These are phyloP conservation scores for Lithophane socia DNA, from an alignment of 2,888 invertebrate species.

Conservation along the genomic window DNA sequence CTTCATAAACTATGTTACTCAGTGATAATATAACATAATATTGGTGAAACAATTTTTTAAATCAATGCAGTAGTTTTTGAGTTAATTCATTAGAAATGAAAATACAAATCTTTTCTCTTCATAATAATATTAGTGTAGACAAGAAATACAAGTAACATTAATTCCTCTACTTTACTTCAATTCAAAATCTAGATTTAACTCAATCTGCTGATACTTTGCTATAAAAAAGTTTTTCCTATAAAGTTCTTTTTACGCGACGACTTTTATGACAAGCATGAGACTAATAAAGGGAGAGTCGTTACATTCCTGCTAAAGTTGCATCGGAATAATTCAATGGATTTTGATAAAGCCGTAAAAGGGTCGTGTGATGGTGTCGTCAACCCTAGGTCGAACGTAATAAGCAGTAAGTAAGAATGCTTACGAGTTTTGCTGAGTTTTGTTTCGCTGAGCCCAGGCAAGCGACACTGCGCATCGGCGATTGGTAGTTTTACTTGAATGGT, in stretches of 20 bases:
- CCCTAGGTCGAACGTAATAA: slow-evolving; percentile 11
- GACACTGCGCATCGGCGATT: neutral
- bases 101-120: no score
- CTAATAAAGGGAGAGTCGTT: slow-evolving; percentile 71
- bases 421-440: slow-evolving; percentile 37
- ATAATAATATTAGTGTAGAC: no score
- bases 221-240: slow-evolving; percentile 47
- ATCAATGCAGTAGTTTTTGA: no score
- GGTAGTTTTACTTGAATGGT: neutral
- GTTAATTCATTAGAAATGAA: no score
- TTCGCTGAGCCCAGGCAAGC: neutral
- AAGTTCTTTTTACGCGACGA: slow-evolving; percentile 59
- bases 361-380: slow-evolving; percentile 55
- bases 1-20: no score
- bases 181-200: neutral
- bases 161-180: neutral
- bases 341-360: slow-evolving; percentile 69
- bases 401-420: slow-evolving; percentile 33
- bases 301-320: slow-evolving; percentile 72
- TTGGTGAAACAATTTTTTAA: no score
- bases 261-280: slow-evolving; percentile 73
- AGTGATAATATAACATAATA: no score
- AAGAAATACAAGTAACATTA: no score
- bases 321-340: slow-evolving; percentile 74
- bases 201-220: slow-evolving; percentile 18